These are phyloP conservation scores for Amaurobius ferox DNA, from an alignment of 2,888 invertebrate genomes.

Conservation along the genomic window DNA sequence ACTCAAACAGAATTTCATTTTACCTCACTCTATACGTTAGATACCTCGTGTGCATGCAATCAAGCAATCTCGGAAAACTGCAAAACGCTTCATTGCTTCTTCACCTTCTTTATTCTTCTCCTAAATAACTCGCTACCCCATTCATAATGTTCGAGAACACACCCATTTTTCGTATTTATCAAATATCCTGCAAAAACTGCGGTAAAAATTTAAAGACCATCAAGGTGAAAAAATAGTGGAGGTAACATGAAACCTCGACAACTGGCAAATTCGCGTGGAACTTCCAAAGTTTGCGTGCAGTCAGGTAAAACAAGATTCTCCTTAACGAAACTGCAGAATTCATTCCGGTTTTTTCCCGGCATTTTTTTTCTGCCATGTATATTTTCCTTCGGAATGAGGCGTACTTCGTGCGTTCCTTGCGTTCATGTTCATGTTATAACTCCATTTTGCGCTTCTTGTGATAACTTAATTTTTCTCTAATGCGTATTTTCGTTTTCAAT, in stretches of 20 bases:
- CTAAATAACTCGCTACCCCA: slow-evolving; percentile 38
- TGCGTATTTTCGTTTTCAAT: not conserved
- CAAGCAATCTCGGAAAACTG: slow-evolving; percentile 48
- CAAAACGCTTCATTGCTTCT: slow-evolving; percentile 33
- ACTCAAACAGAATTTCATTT: too few species aligned
- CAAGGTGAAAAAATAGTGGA: slow-evolving; percentile 30
- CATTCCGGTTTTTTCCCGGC: not conserved
- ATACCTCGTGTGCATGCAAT: slow-evolving; percentile 36
- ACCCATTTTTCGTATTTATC: slow-evolving; percentile 56
- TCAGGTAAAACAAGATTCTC: slow-evolving; percentile 55
- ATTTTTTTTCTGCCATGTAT: slow-evolving; percentile 22
- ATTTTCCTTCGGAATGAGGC: slow-evolving; percentile 29
- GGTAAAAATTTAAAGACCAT: slow-evolving; percentile 59
- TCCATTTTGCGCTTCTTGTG: slow-evolving; percentile 21
- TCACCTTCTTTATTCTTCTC: slow-evolving; percentile 19
- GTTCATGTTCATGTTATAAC: slow-evolving; percentile 11
- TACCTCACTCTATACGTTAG: not conserved
- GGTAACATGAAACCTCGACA: slow-evolving; percentile 64
- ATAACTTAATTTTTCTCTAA: slow-evolving; percentile 22
- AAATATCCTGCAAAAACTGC: slow-evolving; percentile 49
- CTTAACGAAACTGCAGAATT: slow-evolving; percentile 7
- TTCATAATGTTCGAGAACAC: slow-evolving; percentile 60
- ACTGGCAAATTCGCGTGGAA: slow-evolving; percentile 61
- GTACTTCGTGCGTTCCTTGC: slow-evolving; percentile 6
- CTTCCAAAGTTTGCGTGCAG: slow-evolving; percentile 62